Percentiles rank a stretch among this genome's conserved stretches.
Evolutionary conservation across 2,113 vertebrate species (phyloP).

Genomic region (Pygoscelis antarcticus): DNA sequence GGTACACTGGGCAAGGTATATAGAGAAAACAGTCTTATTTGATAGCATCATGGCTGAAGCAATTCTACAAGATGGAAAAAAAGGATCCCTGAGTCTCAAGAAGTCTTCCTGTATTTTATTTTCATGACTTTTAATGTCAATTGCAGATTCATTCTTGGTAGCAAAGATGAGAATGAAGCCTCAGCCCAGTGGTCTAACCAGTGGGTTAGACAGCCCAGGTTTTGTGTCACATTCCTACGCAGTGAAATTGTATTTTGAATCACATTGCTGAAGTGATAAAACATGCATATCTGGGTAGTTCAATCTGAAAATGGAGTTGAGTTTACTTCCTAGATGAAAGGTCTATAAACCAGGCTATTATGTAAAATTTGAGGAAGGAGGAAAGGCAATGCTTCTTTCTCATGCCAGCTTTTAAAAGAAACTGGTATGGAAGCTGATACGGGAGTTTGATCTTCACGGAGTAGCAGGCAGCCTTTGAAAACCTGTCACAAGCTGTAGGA

Average conservation of each 20-base stretch:
- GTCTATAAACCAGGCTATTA: not conserved
- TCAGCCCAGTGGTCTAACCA: not conserved
- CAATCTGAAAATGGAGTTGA: not conserved
- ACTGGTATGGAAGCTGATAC: not conserved
- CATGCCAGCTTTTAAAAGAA: not conserved
- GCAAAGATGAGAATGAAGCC: not conserved
- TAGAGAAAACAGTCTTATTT: not conserved
- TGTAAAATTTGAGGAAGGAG: not conserved
- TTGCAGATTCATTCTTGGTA: not conserved
- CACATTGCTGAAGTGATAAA: not conserved
- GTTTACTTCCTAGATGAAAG: not conserved
- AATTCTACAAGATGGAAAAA: not conserved
- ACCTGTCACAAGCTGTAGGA: not conserved
- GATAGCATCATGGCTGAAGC: not conserved
- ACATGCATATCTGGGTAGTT: not conserved
- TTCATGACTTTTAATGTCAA: not conserved
- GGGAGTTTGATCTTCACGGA: not conserved
- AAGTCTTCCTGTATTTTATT: not conserved
- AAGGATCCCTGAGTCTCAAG: not conserved
- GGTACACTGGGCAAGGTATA: not conserved
- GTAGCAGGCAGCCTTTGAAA: not conserved
- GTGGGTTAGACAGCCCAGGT: not conserved
- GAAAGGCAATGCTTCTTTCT: not conserved
- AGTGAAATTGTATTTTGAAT: not conserved
- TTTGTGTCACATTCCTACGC: not conserved